Conservation (phyloP, 2,888 invertebrate genomes). For the Noctua janthe region DNA sequence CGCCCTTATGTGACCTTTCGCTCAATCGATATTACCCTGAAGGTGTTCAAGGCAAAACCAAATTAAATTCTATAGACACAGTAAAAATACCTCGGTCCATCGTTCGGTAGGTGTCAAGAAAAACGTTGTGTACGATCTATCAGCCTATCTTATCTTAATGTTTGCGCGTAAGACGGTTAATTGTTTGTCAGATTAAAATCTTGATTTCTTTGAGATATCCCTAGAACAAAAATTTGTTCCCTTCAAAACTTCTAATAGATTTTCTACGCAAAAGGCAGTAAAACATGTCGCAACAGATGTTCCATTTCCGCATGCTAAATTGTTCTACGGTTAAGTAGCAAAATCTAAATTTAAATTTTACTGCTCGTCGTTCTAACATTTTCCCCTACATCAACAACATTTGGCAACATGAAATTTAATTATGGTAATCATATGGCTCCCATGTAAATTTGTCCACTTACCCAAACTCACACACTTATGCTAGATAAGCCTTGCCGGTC, state of each 20-base stretch:
- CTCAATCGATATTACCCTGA: slow-evolving; percentile 66
- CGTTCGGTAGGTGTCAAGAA: slow-evolving; percentile 10
- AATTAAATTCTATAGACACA: slow-evolving; percentile 38
- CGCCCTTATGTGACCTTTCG: slow-evolving; percentile 68
- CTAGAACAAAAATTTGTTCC: not conserved
- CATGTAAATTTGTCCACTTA: slow-evolving; percentile 71
- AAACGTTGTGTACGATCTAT: not conserved
- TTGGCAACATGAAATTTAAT: slow-evolving; percentile 60
- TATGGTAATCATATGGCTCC: slow-evolving; percentile 67
- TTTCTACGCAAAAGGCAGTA: slow-evolving; percentile 1
- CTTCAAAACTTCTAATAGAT: not conserved
- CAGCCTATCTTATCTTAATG: slow-evolving; percentile 38
- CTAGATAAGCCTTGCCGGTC: slow-evolving; percentile 69
- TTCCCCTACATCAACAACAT: slow-evolving; percentile 41
- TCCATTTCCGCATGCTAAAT: slow-evolving; percentile 10
- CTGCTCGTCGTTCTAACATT: slow-evolving; percentile 26
- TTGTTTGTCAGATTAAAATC: slow-evolving; percentile 24
- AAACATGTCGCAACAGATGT: slow-evolving; percentile 30
- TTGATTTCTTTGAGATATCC: slow-evolving; percentile 19
- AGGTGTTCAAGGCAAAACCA: slow-evolving; percentile 40
- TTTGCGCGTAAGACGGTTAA: slow-evolving; percentile 34
- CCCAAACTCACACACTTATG: slow-evolving; percentile 66
- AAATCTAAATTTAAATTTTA: slow-evolving; percentile 23
- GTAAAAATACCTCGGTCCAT: slow-evolving; percentile 38
- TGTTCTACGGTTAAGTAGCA: slow-evolving; percentile 17